A percentile compares a stretch with the other conserved stretches of the same genome.
phyloP scores from a whole-genome alignment of 2,113 vertebrate species.

The Oxyruncus cristatus region DNA sequence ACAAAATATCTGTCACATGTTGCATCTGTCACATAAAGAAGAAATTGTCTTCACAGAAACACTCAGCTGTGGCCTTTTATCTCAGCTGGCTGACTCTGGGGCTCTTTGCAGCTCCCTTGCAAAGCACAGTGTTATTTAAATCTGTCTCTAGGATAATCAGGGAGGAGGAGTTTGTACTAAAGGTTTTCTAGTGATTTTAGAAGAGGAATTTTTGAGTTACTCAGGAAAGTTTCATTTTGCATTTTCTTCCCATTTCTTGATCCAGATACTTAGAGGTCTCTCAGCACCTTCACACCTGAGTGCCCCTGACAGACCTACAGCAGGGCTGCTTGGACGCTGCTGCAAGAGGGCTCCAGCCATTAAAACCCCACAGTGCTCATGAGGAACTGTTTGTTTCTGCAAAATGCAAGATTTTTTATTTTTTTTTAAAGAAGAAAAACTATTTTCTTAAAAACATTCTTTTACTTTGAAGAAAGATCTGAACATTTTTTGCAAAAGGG shows the following conservation, averaged over 20 bases:
- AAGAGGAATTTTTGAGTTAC: neutral
- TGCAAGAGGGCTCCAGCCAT: neutral
- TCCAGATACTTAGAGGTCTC: neutral
- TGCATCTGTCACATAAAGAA: no score
- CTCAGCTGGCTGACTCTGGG: neutral
- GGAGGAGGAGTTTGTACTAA: neutral
- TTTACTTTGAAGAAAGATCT: neutral
- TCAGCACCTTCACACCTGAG: neutral
- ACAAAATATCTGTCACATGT: neutral
- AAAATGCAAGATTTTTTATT: neutral
- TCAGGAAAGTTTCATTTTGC: neutral
- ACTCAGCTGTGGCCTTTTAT: constrained; percentile 13
- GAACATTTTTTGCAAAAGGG: neutral
- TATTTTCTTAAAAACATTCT: neutral
- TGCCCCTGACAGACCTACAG: neutral
- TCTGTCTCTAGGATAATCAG: neutral
- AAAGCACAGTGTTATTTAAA: neutral
- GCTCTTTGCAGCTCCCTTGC: neutral
- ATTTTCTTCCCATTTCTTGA: neutral
- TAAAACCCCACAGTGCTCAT: neutral
- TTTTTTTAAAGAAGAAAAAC: neutral
- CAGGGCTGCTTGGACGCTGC: neutral
- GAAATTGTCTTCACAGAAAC: neutral
- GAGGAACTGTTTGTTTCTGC: neutral
- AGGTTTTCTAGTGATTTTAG: neutral